Conservation (phyloP, 1,140 invertebrate species). For the Heliothis subflexa region DNA sequence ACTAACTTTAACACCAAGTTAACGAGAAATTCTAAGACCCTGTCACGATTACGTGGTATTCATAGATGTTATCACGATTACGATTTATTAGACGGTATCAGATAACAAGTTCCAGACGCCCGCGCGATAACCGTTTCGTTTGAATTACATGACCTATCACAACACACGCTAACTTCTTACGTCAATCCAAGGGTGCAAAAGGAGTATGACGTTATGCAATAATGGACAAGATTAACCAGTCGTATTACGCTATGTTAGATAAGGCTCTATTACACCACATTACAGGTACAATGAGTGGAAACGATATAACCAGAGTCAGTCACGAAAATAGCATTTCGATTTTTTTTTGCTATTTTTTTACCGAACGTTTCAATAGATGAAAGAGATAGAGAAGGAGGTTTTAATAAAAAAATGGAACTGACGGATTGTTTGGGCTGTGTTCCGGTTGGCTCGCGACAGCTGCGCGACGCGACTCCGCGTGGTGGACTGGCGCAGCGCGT, state of each 20-base stretch:
- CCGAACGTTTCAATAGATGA: constrained; percentile 3
- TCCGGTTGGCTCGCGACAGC: constrained; percentile 64
- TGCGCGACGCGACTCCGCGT: constrained; percentile 74
- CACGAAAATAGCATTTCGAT: constrained; percentile 1
- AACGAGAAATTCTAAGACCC: constrained; percentile 15
- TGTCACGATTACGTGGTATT: constrained; percentile 21
- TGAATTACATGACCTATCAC: constrained; percentile 41
- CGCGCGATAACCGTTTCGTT: neutral
- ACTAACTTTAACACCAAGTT: constrained; percentile 26
- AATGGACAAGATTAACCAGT: constrained; percentile 46
- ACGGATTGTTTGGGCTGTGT: constrained; percentile 43
- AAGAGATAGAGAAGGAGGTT: constrained; percentile 1
- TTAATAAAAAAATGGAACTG: constrained; percentile 51
- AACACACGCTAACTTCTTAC: constrained; percentile 45
- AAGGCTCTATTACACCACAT: constrained; percentile 67
- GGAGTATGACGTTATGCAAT: constrained; percentile 54
- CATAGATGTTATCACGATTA: constrained; percentile 5
- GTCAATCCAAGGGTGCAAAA: constrained; percentile 52
- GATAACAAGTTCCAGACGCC: neutral
- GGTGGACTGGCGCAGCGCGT: constrained; percentile 67
- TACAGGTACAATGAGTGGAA: constrained; percentile 45
- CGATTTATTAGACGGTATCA: neutral
- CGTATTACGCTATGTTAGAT: constrained; percentile 71
- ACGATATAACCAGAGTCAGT: constrained; percentile 48
- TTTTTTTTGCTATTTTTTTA: constrained; percentile 13